Percentiles rank a stretch among this genome's conserved stretches.
These are phyloP conservation scores for Drosophila teissieri DNA, from an alignment of 1,140 invertebrate species.

Conservation along the genomic window DNA sequence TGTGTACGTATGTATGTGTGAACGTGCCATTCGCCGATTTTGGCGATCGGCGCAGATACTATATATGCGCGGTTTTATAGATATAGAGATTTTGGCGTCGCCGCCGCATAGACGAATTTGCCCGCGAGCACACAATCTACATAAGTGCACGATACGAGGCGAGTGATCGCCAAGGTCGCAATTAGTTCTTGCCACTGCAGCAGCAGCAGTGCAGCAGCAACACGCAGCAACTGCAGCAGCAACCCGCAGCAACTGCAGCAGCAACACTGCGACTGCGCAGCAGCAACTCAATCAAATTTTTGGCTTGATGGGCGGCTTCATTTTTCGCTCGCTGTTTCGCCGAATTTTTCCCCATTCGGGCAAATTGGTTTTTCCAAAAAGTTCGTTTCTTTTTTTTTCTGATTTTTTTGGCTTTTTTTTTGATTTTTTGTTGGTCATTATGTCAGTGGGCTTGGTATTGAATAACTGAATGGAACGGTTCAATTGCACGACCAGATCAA, in stretches of 20 bases:
- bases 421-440: slow-evolving; percentile 54
- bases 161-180: slow-evolving; percentile 70
- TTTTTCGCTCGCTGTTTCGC: slow-evolving; percentile 27
- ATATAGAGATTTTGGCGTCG: slow-evolving; percentile 3
- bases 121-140: slow-evolving; percentile 58
- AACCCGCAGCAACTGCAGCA: slow-evolving; percentile 1
- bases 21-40: slow-evolving; percentile 22
- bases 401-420: not conserved
- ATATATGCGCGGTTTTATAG: slow-evolving; percentile 2
- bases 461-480: slow-evolving; percentile 46
- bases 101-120: slow-evolving; percentile 20
- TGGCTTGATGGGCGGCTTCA: slow-evolving; percentile 22
- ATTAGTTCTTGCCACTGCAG: slow-evolving; percentile 69
- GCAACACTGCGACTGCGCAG: not conserved
- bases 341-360: slow-evolving; percentile 51
- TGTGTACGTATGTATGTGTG: not conserved
- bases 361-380: slow-evolving; percentile 53
- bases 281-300: slow-evolving; percentile 60
- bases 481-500: slow-evolving; percentile 27
- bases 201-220: slow-evolving; percentile 27
- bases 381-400: slow-evolving; percentile 1
- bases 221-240: slow-evolving; percentile 20
- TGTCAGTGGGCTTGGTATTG: slow-evolving; percentile 54
- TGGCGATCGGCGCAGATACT: slow-evolving; percentile 4
- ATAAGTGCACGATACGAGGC: slow-evolving; percentile 58